Conservation (phyloP, 2,888 invertebrate genomes). For the Sinentomon sp. region DNA sequence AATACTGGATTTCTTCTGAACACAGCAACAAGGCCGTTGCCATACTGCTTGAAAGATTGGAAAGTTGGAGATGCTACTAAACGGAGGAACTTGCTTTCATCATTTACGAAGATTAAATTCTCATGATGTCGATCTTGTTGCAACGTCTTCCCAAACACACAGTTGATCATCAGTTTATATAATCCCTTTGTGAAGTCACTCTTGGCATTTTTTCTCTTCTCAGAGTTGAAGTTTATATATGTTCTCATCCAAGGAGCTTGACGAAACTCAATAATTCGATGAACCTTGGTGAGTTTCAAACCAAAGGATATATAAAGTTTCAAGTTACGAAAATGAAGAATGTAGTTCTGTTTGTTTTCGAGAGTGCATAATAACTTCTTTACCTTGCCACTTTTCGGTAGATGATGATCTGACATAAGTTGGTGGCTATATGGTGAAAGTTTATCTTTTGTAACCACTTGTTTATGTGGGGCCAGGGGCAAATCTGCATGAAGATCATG, state of each 20-base stretch:
- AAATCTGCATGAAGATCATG: constrained; percentile 2
- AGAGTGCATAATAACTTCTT: constrained; percentile 14
- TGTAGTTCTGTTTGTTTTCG: constrained; percentile 14
- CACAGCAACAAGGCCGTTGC: too few species aligned
- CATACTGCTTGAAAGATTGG: too few species aligned
- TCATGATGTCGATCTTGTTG: neutral
- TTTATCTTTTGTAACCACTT: too few species aligned
- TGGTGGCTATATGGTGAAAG: too few species aligned
- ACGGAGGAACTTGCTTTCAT: too few species aligned
- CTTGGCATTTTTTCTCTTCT: constrained; percentile 14
- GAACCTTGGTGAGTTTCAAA: constrained; percentile 14
- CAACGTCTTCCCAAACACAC: constrained; percentile 2
- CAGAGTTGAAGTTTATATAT: constrained; percentile 16
- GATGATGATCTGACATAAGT: too few species aligned
- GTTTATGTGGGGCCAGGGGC: constrained; percentile 1
- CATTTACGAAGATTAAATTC: too few species aligned
- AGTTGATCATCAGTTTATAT: constrained; percentile 18
- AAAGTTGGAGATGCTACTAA: too few species aligned
- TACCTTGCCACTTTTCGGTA: too few species aligned
- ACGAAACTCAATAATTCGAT: constrained; percentile 13
- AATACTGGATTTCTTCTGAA: too few species aligned
- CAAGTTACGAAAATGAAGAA: constrained; percentile 14
- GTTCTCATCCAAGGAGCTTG: constrained; percentile 14
- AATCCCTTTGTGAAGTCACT: constrained; percentile 18
- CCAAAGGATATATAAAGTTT: constrained; percentile 13